Evolutionary conservation across 2,888 invertebrate genomes (phyloP), one percentile per base, ranked within the genome.

Genomic region (Sinohyriopsis cumingii): DNA sequence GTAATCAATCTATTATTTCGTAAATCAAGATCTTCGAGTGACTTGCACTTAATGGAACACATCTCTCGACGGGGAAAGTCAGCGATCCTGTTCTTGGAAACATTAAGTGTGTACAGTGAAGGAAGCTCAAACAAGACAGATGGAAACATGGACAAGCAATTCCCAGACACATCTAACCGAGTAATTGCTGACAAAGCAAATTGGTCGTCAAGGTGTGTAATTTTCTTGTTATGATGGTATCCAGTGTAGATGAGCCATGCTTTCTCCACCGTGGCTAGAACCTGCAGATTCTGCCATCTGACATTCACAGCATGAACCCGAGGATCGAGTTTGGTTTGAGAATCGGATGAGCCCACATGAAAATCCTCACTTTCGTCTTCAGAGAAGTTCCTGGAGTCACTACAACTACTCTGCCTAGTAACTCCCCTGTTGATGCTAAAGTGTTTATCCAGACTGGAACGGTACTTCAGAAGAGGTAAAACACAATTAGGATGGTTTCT

Each of bases 351-450:
- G 1, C 55, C 64, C 15, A 76, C 22, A 45, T 45, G 45, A 45
- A 45, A 45, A 45, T 45, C 45, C n/a, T 67, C 67, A 22, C 74
- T 91, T 53, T 92, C 88, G 90, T 15, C 71, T 7, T 82, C 79
- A 18, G 74, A 68, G 71, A 92, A 92, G 75, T 92, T 92, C 5
- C 63, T 55, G 0, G 90, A 88, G 4, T 92, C 91, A 1, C 92
- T 91, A 20, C 91, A 91, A 77, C 93, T 92, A 25, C 92, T 91
- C 83, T 94, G 93, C 0, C 94, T 94, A 90, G 97, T 93, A 1
- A 94, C 93, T 78, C 95, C 94, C 88, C 96, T 96, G 91, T 98
- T 97, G 63, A 99, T 94, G 90, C 96, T 95, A 90, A 94, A 95
- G 86, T 98, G 98, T 54, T 72, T 73, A 90, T 99, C 99, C 0